Conservation (phyloP, 2,797 vertebrate genomes). For the Pteropus rufus region DNA sequence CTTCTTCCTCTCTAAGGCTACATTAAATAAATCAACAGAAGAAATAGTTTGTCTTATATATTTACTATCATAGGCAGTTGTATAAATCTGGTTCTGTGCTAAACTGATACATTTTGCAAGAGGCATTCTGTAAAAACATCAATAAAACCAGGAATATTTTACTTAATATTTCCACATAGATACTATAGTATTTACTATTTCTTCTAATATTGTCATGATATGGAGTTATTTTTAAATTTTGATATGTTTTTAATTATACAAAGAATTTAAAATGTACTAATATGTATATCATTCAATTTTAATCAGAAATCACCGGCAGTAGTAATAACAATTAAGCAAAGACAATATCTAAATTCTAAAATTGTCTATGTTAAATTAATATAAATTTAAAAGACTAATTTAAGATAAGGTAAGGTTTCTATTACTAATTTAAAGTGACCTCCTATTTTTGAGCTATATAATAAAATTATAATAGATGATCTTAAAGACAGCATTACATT, state of each 20-base stretch:
- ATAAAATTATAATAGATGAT: not conserved
- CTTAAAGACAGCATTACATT: not conserved
- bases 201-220: not conserved
- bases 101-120: conserved; percentile 15
- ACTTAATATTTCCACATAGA: conserved; percentile 7
- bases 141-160: conserved; percentile 20
- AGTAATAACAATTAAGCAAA: not conserved
- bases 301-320: not conserved
- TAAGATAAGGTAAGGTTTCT: not conserved
- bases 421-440: not conserved
- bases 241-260: not conserved
- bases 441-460: not conserved
- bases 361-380: not conserved
- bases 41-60: not conserved
- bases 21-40: conserved; percentile 46
- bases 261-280: not conserved
- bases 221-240: conserved; percentile 23
- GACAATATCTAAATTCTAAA: not conserved
- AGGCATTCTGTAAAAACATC: not conserved
- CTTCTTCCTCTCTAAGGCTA: not conserved
- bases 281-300: not conserved
- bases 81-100: not conserved
- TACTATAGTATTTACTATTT: not conserved
- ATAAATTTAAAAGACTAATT: not conserved
- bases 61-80: not conserved